A percentile compares a stretch with the other conserved stretches of the same genome.
Evolutionary conservation across 2,113 vertebrate species (phyloP).

Genomic region (Erythrolamprus reginae): DNA sequence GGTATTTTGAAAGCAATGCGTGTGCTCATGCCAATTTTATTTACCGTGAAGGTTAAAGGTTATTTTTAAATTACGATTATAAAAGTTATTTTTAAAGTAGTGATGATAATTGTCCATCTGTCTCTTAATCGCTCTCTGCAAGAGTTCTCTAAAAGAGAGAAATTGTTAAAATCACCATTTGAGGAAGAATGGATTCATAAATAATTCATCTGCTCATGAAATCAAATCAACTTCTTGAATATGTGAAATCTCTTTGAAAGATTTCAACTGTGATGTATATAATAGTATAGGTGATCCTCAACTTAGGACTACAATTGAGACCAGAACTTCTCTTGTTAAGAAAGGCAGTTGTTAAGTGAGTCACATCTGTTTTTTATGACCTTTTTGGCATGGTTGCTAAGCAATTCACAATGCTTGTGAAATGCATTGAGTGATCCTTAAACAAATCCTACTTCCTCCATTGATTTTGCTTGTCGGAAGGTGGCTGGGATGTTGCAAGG

Average conservation of each 20-base stretch:
- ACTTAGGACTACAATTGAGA: too few species aligned
- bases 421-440: too few species aligned
- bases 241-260: neutral
- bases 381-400: too few species aligned
- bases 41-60: neutral
- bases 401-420: too few species aligned
- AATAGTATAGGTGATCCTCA: too few species aligned
- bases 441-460: too few species aligned
- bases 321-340: too few species aligned
- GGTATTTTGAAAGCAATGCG: constrained; percentile 23
- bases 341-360: too few species aligned
- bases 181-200: neutral
- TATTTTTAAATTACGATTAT: neutral
- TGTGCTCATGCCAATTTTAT: neutral
- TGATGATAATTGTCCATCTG: neutral
- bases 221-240: constrained; percentile 11
- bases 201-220: constrained; percentile 29
- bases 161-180: constrained; percentile 3
- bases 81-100: neutral
- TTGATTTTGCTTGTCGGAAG: too few species aligned
- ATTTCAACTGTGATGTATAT: neutral
- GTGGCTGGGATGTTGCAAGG: neutral
- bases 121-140: neutral
- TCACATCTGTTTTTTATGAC: too few species aligned
- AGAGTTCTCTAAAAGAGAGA: neutral